Evolutionary conservation across 2,113 vertebrate genomes (phyloP).

Genomic region (Cyanocitta stelleri): DNA sequence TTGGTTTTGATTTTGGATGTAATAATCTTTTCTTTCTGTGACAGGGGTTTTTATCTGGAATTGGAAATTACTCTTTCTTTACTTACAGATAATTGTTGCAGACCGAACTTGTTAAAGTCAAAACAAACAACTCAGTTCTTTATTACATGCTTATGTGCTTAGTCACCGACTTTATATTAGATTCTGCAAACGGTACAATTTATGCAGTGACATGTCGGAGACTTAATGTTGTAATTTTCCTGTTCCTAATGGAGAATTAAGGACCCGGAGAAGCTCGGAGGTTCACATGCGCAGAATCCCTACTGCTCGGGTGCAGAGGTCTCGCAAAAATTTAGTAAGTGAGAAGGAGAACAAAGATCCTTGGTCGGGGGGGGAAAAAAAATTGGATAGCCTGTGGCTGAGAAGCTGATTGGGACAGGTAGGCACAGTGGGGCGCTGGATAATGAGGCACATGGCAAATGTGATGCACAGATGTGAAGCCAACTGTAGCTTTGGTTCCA

Average conservation of each 20-base stretch:
- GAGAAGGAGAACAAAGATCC: conserved; percentile 88
- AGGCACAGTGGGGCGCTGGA: conserved; percentile 80
- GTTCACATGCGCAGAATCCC: conserved; percentile 73
- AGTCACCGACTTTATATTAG: conserved; percentile 70
- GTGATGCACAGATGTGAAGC: conserved; percentile 91
- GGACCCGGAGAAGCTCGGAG: conserved; percentile 68
- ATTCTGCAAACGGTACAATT: conserved; percentile 79
- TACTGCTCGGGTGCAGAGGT: conserved; percentile 79
- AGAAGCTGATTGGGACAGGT: conserved; percentile 82
- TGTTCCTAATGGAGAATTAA: conserved; percentile 78
- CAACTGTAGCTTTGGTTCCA: conserved; percentile 81
- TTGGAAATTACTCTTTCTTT: conserved; percentile 70
- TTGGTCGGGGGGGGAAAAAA: conserved; percentile 68
- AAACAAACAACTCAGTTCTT: conserved; percentile 80
- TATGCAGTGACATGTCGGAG: conserved; percentile 79
- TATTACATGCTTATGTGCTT: conserved; percentile 74
- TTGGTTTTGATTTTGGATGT: conserved; percentile 66
- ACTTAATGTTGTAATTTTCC: conserved; percentile 76
- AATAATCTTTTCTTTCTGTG: conserved; percentile 60
- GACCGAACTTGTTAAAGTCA: conserved; percentile 83
- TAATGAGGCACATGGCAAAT: conserved; percentile 84
- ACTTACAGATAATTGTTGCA: conserved; percentile 76
- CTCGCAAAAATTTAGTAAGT: conserved; percentile 84
- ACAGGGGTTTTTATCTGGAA: conserved; percentile 57
- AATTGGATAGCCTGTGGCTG: conserved; percentile 82